Evolutionary conservation across 2,113 vertebrate species (phyloP).

Genomic region (Crotophaga sulcirostris): DNA sequence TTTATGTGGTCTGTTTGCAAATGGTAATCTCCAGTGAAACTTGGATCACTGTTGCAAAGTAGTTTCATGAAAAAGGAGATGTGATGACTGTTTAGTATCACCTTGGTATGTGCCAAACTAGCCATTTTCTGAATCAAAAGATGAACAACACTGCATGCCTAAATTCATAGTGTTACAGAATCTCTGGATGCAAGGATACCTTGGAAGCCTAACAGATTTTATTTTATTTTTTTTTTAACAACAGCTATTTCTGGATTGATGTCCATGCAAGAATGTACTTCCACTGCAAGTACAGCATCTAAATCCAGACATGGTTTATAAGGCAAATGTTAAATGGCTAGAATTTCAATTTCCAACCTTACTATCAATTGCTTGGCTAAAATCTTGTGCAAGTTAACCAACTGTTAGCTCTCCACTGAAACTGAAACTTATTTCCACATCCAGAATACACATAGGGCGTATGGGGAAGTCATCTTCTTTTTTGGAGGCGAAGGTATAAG

Average conservation of each 20-base stretch:
- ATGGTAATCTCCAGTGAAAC: not conserved
- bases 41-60: not conserved
- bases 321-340: not conserved
- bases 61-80: not conserved
- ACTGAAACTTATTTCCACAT: not conserved
- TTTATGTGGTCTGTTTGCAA: not conserved
- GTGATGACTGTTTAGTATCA: not conserved
- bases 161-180: not conserved
- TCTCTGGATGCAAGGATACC: not conserved
- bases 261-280: not conserved
- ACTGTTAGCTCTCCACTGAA: slow-evolving; percentile 22
- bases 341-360: not conserved
- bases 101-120: not conserved
- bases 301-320: not conserved
- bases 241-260: not conserved
- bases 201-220: not conserved
- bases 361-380: slow-evolving; percentile 19
- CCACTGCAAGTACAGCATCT: not conserved
- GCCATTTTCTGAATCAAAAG: not conserved
- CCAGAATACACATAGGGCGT: not conserved
- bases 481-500: not conserved
- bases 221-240: not conserved
- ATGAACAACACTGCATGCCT: not conserved
- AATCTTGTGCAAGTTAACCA: slow-evolving; percentile 27
- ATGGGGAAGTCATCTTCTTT: not conserved